phyloP scores from a whole-genome alignment of 23 tunicate species.

The Ascidia mentula region DNA sequence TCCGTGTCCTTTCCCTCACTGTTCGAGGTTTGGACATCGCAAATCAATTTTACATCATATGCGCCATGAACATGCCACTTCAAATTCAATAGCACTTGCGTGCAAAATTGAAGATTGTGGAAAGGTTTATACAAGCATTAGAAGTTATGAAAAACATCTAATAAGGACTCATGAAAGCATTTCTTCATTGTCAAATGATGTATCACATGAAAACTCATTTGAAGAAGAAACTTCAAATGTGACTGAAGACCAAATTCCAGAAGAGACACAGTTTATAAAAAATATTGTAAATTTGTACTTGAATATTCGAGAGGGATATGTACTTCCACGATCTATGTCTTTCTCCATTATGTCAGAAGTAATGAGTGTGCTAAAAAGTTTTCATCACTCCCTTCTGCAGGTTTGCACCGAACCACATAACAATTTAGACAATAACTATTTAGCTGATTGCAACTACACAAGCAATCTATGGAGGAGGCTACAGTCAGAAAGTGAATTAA shows the following conservation, averaged over 20 bases:
- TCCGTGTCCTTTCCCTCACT: too few relatives aligned
- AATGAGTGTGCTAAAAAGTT: not conserved
- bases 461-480: not conserved
- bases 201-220: too few relatives aligned
- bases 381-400: not conserved
- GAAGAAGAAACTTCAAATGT: not conserved
- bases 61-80: too few relatives aligned
- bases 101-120: too few relatives aligned
- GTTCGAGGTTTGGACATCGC: too few relatives aligned
- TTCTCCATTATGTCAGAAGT: not conserved
- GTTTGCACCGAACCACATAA: not conserved
- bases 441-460: not conserved
- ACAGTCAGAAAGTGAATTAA: not conserved
- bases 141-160: slow-evolving; percentile 16
- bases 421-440: not conserved
- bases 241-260: too few relatives aligned
- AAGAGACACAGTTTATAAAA: not conserved
- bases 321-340: not conserved
- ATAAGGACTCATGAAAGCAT: not conserved
- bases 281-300: not conserved
- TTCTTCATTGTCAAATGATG: not conserved
- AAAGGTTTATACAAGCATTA: too few relatives aligned
- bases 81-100: too few relatives aligned
- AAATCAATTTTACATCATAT: too few relatives aligned
- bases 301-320: not conserved